A percentile compares a stretch with the other conserved stretches of the same genome.
These are phyloP conservation scores for Falco berigora DNA, from an alignment of 2,797 vertebrate species.

Conservation along the genomic window DNA sequence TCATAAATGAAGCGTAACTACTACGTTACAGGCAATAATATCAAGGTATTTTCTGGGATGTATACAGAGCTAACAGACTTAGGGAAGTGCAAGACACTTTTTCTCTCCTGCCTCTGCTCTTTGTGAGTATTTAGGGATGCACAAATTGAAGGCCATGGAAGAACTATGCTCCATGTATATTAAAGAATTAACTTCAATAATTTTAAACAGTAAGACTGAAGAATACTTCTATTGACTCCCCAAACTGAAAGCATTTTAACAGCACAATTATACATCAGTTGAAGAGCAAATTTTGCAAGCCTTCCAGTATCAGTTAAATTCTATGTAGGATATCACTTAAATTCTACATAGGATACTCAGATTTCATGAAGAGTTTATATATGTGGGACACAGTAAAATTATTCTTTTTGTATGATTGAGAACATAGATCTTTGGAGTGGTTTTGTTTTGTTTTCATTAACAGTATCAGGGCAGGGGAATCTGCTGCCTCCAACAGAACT, in stretches of 20 bases:
- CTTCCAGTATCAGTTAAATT: neutral
- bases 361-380: neutral
- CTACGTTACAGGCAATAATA: neutral
- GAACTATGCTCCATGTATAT: neutral
- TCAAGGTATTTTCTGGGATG: neutral
- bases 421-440: neutral
- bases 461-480: neutral
- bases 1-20: neutral
- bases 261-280: neutral
- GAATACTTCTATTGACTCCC: neutral
- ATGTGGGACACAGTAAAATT: neutral
- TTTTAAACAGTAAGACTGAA: neutral
- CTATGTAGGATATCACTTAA: neutral
- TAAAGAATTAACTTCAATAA: neutral
- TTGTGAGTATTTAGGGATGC: neutral
- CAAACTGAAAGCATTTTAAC: neutral
- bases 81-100: neutral
- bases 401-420: neutral
- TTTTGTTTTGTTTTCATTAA: neutral
- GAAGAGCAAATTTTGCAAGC: neutral
- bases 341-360: neutral
- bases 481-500: neutral
- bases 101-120: neutral
- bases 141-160: neutral
- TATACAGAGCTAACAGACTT: neutral